Base-by-base conservation (phyloP, 2,888 invertebrate genomes). In the Conomelus anceps region DNA sequence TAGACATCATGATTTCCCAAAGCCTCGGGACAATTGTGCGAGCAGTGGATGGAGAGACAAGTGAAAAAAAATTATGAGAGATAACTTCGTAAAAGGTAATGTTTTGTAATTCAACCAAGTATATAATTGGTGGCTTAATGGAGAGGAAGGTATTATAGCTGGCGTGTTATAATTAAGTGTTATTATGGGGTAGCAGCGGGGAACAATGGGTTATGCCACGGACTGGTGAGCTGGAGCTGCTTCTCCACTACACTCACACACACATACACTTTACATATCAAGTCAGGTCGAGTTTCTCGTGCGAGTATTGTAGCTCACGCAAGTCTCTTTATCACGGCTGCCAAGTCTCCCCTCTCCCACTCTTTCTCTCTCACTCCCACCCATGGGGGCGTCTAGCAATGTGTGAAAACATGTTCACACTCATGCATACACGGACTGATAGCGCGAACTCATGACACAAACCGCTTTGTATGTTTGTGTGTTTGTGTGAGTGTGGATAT, bases 61-160 rank as follows among this genome's bases (percentile, higher is more conserved):
- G 63, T 63, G 63, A n/a, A 63, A 63, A 63, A 63, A 63, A 63
- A 63, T 63, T 63, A 63, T 63, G 86, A 86, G 24, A 86, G 86
- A 86, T 86, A 86, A 86, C 86, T 24, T 24, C 86, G 86, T 86
- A 86, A 86, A 86, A 86, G 29, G 86, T 29, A 86, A 86, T 86
- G 86, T 86, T 86, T 86, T 86, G 86, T 86, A 86, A 86, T 86
- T 86, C 86, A 86, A 86, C 86, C 86, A 86, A 86, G 86, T 86
- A 86, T 86, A 86, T 86, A 86, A 86, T 86, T 86, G 86, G 86
- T 29, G 29, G 24, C 86, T 86, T 86, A 86, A 86, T 86, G 86
- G 86, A 63, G 23, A 23, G 86, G 86, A 86, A 86, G 86, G 29
- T 86, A 86, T 86, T 86, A 86, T 86, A 23, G 85, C 85, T 85